Base-by-base conservation (phyloP, 2,797 vertebrate genomes). In the Myotis planiceps region DNA sequence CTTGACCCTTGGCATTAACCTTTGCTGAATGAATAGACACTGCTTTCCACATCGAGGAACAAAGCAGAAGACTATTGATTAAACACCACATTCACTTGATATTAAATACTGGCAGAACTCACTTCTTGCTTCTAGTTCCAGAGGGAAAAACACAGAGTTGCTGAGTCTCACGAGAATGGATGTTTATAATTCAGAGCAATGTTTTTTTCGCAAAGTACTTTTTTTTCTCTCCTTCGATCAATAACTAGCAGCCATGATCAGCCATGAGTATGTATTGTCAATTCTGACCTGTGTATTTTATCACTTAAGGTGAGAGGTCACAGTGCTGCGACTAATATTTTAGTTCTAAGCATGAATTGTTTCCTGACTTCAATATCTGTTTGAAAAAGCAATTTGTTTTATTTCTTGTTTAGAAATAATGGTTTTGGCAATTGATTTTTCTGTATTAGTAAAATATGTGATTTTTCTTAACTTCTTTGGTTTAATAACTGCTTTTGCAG, bases 1-100 rank as follows among this genome's bases (percentile, higher is more conserved):
- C 99, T 99, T 99, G 99, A 99, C 99, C 99, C 99, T 98, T 99
- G 99, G 99, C 99, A 99, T 99, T 99, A 99, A 99, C 99, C 99
- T 99, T 99, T 99, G 99, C 98, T 99, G 98, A 99, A 99, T 99
- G 99, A 99, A 99, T 99, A 99, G 99, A 99, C 98, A 98, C 98
- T 98, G 99, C 98, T 99, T 99, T 99, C 99, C 99, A 99, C 99
- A 98, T 99, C 98, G 97, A 98, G 98, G 99, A 99, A 99, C 99
- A 99, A 99, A 99, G 99, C 98, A 99, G 99, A 99, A 99, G 98
- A 98, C 99, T 99, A 99, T 99, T 99, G 99, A 99, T 99, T 99
- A 99, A 99, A 99, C 99, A 99, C 99, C 98, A 98, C 98, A 98
- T 98, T 98, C 99, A 99, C 99, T 99, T 99, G 99, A 99, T 99